phyloP scores from a whole-genome alignment of 2,113 vertebrate genomes.

The Crypturellus undulatus region DNA sequence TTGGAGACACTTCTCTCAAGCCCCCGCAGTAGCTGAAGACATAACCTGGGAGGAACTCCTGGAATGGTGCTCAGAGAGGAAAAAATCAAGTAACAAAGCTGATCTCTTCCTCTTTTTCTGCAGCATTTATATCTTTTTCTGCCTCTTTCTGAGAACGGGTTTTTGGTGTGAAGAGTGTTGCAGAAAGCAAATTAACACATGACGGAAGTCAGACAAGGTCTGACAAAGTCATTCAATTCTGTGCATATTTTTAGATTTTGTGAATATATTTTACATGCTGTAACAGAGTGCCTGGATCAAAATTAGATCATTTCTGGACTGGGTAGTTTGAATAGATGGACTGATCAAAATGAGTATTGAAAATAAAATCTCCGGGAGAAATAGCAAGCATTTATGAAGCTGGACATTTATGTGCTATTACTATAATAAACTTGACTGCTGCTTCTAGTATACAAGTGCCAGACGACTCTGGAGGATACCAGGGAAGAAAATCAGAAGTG shows the following conservation, averaged over 20 bases:
- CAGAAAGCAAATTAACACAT: not conserved
- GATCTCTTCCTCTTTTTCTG: not conserved
- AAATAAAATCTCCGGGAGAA: not conserved
- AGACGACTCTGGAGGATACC: not conserved
- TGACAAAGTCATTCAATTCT: not conserved
- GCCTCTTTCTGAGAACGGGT: not conserved
- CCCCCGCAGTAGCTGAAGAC: not conserved
- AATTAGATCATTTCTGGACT: not conserved
- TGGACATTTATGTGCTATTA: not conserved
- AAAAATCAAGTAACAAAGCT: not conserved
- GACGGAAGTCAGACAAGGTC: not conserved
- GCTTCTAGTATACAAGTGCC: not conserved
- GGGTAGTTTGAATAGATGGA: not conserved
- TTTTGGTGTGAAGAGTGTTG: not conserved
- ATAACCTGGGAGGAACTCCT: not conserved
- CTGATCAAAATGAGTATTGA: not conserved
- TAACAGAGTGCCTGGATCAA: not conserved
- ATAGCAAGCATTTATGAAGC: not conserved
- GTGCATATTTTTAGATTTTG: not conserved
- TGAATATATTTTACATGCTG: not conserved
- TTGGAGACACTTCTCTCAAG: not conserved
- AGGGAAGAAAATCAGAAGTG: not conserved
- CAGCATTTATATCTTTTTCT: not conserved
- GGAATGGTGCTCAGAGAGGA: not conserved
- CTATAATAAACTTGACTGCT: not conserved